Evolutionary conservation across 1,140 invertebrate genomes (phyloP).

Genomic region (Pissodes strobi): DNA sequence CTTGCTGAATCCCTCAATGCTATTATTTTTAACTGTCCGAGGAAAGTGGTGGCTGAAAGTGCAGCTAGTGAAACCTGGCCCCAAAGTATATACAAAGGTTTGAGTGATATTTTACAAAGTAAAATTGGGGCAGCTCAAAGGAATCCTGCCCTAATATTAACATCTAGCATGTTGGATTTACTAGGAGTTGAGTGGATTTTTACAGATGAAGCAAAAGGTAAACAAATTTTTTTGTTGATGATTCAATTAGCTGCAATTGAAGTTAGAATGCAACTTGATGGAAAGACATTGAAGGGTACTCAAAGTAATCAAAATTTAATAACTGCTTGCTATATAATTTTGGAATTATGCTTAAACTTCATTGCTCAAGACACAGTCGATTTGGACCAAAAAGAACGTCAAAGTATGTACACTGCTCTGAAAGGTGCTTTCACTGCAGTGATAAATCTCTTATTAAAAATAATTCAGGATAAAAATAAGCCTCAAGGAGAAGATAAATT

Average conservation of each 20-base stretch:
- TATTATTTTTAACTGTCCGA: constrained; percentile 73
- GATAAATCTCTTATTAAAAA: constrained; percentile 71
- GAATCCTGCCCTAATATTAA: constrained; percentile 83
- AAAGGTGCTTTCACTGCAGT: constrained; percentile 88
- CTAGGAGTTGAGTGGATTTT: constrained; percentile 85
- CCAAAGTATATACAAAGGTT: constrained; percentile 74
- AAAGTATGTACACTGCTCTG: constrained; percentile 85
- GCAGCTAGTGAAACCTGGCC: constrained; percentile 76
- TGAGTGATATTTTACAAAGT: constrained; percentile 80
- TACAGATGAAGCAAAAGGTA: constrained; percentile 75
- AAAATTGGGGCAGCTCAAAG: constrained; percentile 86
- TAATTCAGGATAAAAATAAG: constrained; percentile 73
- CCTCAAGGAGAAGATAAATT: constrained; percentile 67
- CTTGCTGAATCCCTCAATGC: constrained; percentile 75
- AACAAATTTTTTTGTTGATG: constrained; percentile 80
- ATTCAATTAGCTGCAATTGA: constrained; percentile 89
- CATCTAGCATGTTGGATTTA: constrained; percentile 76
- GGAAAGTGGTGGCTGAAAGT: constrained; percentile 64
- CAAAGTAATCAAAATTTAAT: constrained; percentile 76
- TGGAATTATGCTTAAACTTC: constrained; percentile 80
- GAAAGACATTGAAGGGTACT: constrained; percentile 78
- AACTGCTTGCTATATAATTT: constrained; percentile 79
- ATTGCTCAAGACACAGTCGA: constrained; percentile 81
- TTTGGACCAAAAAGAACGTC: constrained; percentile 87
- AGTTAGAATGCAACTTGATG: constrained; percentile 89